Base-by-base conservation (phyloP, 2,113 vertebrate species). In the Tautogolabrus adspersus region DNA sequence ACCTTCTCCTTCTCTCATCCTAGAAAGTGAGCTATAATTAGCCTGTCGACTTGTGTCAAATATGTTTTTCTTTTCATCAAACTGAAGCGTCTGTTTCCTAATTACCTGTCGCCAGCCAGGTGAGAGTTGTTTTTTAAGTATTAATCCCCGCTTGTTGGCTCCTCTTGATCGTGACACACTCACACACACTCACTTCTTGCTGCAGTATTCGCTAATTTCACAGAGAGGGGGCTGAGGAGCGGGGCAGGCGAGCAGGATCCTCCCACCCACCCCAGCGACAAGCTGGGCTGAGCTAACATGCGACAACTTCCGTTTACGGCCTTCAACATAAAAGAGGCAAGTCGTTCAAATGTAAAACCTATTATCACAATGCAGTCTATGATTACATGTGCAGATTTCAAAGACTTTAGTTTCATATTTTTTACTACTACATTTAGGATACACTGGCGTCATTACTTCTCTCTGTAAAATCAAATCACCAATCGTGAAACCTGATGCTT, bases 161-260 rank as follows among this genome's bases (percentile, higher is more conserved):
- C 30, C 40, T 72, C 73, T 66, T 38, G 66, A 10, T 62, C 79
- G 80, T 72, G 79, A 63, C 82, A 72, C 78, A 61, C 72, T 56
- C 47, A 26, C 10, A 23, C 30, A 44, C 66, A 44, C 70, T 42
- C 70, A 72, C 79, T 90, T 87, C 89, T 91, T 88, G 66, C 88
- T 91, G 91, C 92, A 91, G 91, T 91, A 77, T 74, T 87, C 68
- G 83, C 88, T 89, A 77, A 88, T 88, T 88, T 85, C 74, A 79
- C 85, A 44, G 75, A 66, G 84, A 68, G 66, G 66, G 74, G 71
- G 90, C 82, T 55, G 86, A 92, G 87, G 82, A 90, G 72, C 90
- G 63, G 86, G 72, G 77, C 81, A 91, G 90, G 76, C 84, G 83
- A 70, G 70, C 58, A 76, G 59, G 87, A 83, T 64, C 90, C 92